These are phyloP conservation scores for Mystacornis crossleyi DNA, from an alignment of 2,113 vertebrate genomes.

Conservation along the genomic window DNA sequence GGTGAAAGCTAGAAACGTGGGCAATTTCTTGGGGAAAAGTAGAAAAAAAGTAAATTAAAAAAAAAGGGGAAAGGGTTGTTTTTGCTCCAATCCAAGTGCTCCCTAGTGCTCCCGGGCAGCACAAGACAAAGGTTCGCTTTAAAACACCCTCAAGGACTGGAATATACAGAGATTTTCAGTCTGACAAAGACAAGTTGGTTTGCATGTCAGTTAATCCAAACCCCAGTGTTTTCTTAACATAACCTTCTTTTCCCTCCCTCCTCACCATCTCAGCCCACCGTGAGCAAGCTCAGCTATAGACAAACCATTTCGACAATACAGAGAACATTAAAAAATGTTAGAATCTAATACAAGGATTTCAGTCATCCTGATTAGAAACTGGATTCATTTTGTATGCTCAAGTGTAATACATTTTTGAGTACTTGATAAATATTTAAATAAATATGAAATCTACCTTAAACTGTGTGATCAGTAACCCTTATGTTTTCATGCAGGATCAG, in stretches of 20 bases:
- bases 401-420: slow-evolving; percentile 69
- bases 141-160: slow-evolving; percentile 20
- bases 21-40: slow-evolving; percentile 2
- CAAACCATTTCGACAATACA: slow-evolving; percentile 49
- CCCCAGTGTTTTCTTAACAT: slow-evolving; percentile 47
- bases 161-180: slow-evolving; percentile 21
- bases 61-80: background rate
- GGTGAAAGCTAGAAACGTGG: slow-evolving; percentile 29
- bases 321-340: slow-evolving; percentile 3
- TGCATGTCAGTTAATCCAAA: slow-evolving; percentile 51
- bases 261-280: slow-evolving; percentile 38
- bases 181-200: slow-evolving; percentile 41
- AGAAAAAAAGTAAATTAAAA: background rate
- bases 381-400: slow-evolving; percentile 67
- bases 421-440: slow-evolving; percentile 73
- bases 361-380: slow-evolving; percentile 65
- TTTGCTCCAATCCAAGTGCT: background rate
- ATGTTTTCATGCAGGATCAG: slow-evolving; percentile 42
- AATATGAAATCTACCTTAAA: slow-evolving; percentile 69
- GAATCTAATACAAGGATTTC: slow-evolving; percentile 59
- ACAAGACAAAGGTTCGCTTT: background rate
- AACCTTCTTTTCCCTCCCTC: slow-evolving; percentile 50
- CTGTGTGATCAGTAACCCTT: slow-evolving; percentile 41
- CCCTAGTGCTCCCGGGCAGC: background rate
- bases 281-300: slow-evolving; percentile 42